phyloP scores from a whole-genome alignment of 2,888 invertebrate species.

The Schrankia costaestrigalis region DNA sequence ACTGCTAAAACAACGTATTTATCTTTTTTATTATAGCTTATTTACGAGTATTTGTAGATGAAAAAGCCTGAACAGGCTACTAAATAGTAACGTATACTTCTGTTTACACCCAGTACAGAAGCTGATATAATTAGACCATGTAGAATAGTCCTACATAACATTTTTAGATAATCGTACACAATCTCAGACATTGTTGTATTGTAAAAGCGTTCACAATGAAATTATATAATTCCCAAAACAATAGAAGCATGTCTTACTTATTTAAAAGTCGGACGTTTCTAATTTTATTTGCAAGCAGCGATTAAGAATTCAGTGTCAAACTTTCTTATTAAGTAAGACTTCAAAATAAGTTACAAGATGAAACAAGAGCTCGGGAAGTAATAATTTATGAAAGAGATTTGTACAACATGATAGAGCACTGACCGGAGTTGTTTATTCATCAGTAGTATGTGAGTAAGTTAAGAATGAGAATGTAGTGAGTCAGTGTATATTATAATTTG shows the following conservation, averaged over 20 bases:
- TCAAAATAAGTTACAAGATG: slow-evolving; percentile 1
- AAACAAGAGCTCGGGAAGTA: not conserved
- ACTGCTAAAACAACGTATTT: no score
- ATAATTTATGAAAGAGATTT: slow-evolving; percentile 1
- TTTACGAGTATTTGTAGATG: no score
- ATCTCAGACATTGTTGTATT: slow-evolving; percentile 31
- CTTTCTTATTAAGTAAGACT: slow-evolving; percentile 11
- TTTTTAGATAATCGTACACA: slow-evolving; percentile 21
- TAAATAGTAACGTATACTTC: no score
- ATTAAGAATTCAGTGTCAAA: slow-evolving; percentile 24
- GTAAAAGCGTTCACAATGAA: slow-evolving; percentile 33
- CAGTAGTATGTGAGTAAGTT: slow-evolving; percentile 3
- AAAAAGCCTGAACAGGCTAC: no score
- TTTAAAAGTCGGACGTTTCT: slow-evolving; percentile 22
- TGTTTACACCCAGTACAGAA: no score
- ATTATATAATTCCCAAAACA: slow-evolving; percentile 32
- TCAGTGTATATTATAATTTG: slow-evolving; percentile 8
- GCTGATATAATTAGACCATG: no score
- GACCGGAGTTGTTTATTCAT: not conserved
- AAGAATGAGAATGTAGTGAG: slow-evolving; percentile 10
- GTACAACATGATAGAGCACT: not conserved
- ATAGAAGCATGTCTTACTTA: slow-evolving; percentile 22
- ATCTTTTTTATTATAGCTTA: no score
- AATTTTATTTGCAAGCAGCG: slow-evolving; percentile 15
- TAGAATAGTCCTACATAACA: slow-evolving; percentile 17